Base-by-base conservation (phyloP, 1,140 invertebrate species). In the Listronotus oregonensis region DNA sequence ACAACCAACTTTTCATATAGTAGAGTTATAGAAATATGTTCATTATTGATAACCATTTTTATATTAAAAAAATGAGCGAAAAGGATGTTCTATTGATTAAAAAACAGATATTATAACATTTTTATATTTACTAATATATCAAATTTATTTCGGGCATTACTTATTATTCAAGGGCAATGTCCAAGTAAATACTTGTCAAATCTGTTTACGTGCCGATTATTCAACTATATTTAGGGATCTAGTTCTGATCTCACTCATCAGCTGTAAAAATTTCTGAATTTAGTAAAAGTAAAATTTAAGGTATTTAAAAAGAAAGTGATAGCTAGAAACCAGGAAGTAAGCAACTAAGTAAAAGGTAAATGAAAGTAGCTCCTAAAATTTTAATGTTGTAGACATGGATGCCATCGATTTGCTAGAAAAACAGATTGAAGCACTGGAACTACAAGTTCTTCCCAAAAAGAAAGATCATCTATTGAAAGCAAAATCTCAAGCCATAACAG, bases 351-450 rank as follows among this genome's bases (percentile, higher is more conserved):
- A 15, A 47, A 47, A 47, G 44, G 44, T 47, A 17, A 17, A 47
- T 15, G 44, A 47, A 52, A 39, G 50, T 52, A 21, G 12, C 14
- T 52, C 14, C 18, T n/a, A 57, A 42, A n/a, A 17, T 47, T 51
- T n/a, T 32, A 10, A 9, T 42, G 9, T 65, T 59, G 44, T 44
- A 66, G 47, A 57, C 12, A 70, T 70, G 66, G 72, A 76, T 61
- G 51, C 72, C 7, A 69, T 77, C 39, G 74, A 75, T 50, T 43
- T 75, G 11, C 52, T 78, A 31, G 77, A 78, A 63, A 76, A 72
- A 59, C 74, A 75, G 32, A 73, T 78, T 39, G 68, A 72, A 62
- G 72, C 71, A 32, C 64, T 78, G 46, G 77, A 78, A 67, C 31
- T 71, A 15, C 56, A 71, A 58, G 67, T 78, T 12, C 61, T 78